Base-by-base conservation (phyloP, 2,888 invertebrate genomes). In the Apocheima hispidaria region DNA sequence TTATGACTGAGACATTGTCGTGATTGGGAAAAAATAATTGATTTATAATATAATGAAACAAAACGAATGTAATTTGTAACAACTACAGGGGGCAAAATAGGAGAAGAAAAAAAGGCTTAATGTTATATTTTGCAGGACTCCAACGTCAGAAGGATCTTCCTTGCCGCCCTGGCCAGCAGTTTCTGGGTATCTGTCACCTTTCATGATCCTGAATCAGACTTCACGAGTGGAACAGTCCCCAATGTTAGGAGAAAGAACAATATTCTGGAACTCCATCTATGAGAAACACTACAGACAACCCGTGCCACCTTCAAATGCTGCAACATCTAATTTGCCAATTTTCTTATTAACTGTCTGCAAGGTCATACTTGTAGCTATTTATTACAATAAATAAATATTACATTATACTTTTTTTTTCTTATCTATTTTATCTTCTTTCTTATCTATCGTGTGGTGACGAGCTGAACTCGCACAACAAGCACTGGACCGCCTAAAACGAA, bases 241-340 rank as follows among this genome's bases (percentile, higher is more conserved):
- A 1, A 36, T 71, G 54, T 64, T 50, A 60, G 63, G 21, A 60
- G 77, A 6, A 44, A 65, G 33, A 35, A 40, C 3, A 3, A n/a
- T 5, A 4, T 73, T 79, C 56, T 78, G 79, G 79, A 66, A 76
- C 20, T 57, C 60, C 23, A 75, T 78, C 20, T 78, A 77, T 43
- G 63, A 68, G 1, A 61, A 56, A 23, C 57, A 73, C 60, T 75
- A 76, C 35, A 63, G 60, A 4, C 38, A 10, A 0, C 77, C 79
- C 1, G 49, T 64, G 9, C 63, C 77, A 12, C 77, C 78, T 36
- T 36, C 36, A 16, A 36, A 7, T 16, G 36, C 36, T 16, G 7
- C 1, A 16, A 16, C 16, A 16, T 16, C 16, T 2, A 1, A 3
- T 6, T 36, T 36, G 7, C 16, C 36, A 36, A 36, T 36, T 2